Conservation (phyloP, 92 coral and sea anemone species). For the Galaxea fascicularis region DNA sequence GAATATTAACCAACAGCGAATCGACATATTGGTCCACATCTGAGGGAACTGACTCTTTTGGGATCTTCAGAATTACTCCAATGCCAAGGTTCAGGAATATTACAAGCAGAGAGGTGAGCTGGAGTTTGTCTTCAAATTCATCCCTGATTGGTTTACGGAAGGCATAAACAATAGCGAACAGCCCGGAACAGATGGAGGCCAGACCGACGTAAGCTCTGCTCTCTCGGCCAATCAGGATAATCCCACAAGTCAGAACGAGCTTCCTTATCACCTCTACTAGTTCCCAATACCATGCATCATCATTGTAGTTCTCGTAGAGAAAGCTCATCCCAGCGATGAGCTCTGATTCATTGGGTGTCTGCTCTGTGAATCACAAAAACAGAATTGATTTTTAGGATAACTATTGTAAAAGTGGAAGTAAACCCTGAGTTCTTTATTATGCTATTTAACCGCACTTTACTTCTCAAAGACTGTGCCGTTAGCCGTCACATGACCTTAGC, state of each 20-base stretch:
- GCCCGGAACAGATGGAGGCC: constrained; percentile 44
- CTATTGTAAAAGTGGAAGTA: no score
- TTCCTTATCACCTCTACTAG: constrained; percentile 63
- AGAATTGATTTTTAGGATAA: neutral
- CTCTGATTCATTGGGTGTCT: constrained; percentile 33
- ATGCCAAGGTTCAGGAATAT: constrained; percentile 54
- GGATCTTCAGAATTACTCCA: constrained; percentile 51
- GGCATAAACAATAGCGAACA: constrained; percentile 48
- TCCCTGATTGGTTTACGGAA: constrained; percentile 54
- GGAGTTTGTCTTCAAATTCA: constrained; percentile 51
- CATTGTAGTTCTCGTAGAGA: constrained; percentile 64
- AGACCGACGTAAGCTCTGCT: constrained; percentile 56
- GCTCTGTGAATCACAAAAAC: neutral
- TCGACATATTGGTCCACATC: constrained; percentile 52
- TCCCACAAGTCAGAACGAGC: constrained; percentile 66
- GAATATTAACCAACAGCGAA: constrained; percentile 52
- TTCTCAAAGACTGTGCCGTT: no score
- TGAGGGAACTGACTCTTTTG: constrained; percentile 36
- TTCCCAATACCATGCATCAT: constrained; percentile 71
- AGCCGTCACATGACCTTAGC: no score
- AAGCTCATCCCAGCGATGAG: constrained; percentile 56
- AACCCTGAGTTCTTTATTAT: no score
- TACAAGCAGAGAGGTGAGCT: constrained; percentile 47
- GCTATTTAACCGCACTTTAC: no score
- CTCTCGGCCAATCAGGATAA: constrained; percentile 57